Conservation (phyloP, 1,140 invertebrate genomes). For the Philopotamus ludificatus region DNA sequence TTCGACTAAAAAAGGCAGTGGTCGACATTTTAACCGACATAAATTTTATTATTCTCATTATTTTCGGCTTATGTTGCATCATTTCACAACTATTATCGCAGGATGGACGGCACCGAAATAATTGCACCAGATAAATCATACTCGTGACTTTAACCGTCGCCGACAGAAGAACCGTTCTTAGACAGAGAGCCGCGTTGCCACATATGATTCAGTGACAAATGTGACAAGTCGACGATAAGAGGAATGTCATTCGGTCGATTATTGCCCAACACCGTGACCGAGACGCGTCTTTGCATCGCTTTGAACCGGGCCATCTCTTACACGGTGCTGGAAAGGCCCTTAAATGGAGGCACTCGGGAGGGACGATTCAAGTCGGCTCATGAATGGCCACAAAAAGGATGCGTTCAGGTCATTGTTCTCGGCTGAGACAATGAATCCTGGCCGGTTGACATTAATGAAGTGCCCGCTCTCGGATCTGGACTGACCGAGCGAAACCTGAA, state of each 20-base stretch:
- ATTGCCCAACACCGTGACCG: neutral
- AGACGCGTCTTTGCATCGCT: neutral
- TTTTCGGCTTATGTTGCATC: no score
- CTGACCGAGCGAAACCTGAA: no score
- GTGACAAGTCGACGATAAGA: constrained; percentile 1
- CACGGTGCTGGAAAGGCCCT: constrained; percentile 6
- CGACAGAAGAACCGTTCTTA: no score
- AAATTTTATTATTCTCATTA: no score
- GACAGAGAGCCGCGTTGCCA: no score
- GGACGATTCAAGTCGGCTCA: constrained; percentile 16
- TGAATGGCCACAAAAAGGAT: constrained; percentile 17
- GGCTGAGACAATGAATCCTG: constrained; percentile 3
- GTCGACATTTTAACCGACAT: no score
- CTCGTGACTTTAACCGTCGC: no score
- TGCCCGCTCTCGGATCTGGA: neutral
- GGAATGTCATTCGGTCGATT: constrained; percentile 1
- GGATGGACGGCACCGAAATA: no score
- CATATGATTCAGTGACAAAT: no score
- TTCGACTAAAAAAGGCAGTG: no score
- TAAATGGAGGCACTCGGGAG: neutral
- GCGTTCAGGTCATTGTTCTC: constrained; percentile 8
- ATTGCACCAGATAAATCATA: no score
- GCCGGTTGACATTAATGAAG: constrained; percentile 13
- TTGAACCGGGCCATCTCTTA: neutral
- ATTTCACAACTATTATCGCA: no score